A percentile compares a stretch with the other conserved stretches of the same genome.
Conservation (phyloP, 53 echinoderm and acorn worm genomes). For the Patiria pectinifera region DNA sequence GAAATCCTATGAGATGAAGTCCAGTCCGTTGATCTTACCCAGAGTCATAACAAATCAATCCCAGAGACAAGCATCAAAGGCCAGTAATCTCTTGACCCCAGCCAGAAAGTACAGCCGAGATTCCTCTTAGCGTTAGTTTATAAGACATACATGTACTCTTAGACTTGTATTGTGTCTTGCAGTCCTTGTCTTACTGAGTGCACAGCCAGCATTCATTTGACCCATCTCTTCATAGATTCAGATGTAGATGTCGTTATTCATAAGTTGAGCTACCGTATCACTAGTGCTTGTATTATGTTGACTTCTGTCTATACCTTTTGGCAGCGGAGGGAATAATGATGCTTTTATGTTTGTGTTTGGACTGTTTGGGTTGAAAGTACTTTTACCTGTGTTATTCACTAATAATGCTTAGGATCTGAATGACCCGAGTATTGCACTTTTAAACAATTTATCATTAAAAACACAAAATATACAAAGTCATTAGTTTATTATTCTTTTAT, state of each 20-base stretch:
- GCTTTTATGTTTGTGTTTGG: not conserved
- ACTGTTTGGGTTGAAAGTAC: conserved; percentile 15
- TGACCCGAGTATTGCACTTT: conserved; percentile 28
- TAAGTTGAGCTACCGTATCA: not conserved
- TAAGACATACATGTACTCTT: not conserved
- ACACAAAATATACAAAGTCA: not conserved
- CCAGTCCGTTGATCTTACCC: conserved; percentile 20
- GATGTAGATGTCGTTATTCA: not conserved
- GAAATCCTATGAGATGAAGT: conserved; percentile 4
- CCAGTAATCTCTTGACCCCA: conserved; percentile 12
- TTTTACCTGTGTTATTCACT: not conserved
- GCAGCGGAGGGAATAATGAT: not conserved
- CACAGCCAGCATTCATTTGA: not conserved
- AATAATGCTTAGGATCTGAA: not conserved
- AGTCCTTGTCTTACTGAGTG: conserved; percentile 17
- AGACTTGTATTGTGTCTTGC: conserved; percentile 17
- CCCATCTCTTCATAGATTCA: not conserved
- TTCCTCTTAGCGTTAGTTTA: not conserved
- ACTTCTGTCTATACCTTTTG: not conserved
- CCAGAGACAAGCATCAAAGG: conserved; percentile 23
- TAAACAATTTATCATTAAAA: not conserved
- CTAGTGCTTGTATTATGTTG: not conserved
- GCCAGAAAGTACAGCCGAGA: conserved; percentile 18
- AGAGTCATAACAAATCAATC: conserved; percentile 19
- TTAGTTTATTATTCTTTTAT: not conserved